Evolutionary conservation across 2,113 vertebrate species (phyloP), one percentile per base, ranked within the genome.

Genomic region (Triplophysa siluroides): DNA sequence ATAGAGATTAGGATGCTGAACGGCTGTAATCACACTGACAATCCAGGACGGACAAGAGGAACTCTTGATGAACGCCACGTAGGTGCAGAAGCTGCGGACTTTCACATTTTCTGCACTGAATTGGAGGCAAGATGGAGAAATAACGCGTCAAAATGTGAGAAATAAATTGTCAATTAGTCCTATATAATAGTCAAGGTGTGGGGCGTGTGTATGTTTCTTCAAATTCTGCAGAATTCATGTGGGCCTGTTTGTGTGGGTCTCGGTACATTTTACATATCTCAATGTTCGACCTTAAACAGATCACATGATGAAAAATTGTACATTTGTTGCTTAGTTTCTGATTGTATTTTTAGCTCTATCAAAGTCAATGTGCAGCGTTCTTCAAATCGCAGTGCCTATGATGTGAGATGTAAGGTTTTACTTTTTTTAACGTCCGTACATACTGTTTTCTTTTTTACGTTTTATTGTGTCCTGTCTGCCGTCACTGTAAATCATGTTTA

Each of bases 301-400:
- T 63, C 63, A 78, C 66, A 33, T 52, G 7, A 63, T 45, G 61
- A 33, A 47, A 11, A 50, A 74, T 16, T 71, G 64, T 69, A 29
- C 47, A 63, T 79, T 41, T 76, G 29, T 69, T 56, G 41, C 24
- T 78, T 78, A 21, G 14, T 69, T 65, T 73, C 52, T 29, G 60
- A 26, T 67, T 61, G 29, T 70, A 45, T 66, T 76, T 80, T 82
- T 63, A 33, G 12, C 69, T 62, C 2, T 50, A 50, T 2, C 71
- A 52, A n/a, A 18, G 58, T 75, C 4, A 76, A 29, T 50, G 60
- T 67, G 50, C 56, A 72, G 50, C 29, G 38, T 76, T 63, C 61
- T 67, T 62, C 62, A 78, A 61, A 76, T 82, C 45, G 43, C 75
- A 78, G 73, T 83, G 76, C 78, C 78, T 84, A 71, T 79, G 66